Evolutionary conservation across 2,888 invertebrate species (phyloP).

Genomic region (Phortica okadai): DNA sequence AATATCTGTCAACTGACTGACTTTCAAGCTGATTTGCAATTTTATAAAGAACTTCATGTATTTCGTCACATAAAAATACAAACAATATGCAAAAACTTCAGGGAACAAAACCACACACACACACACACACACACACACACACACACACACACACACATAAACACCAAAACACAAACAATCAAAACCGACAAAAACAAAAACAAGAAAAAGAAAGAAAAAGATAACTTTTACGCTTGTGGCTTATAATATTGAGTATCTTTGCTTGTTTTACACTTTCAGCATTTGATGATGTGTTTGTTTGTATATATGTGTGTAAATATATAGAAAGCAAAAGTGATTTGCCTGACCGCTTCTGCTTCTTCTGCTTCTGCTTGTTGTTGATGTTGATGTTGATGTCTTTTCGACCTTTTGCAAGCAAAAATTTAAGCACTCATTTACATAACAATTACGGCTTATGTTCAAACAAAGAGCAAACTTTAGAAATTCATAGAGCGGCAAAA

Average conservation of each 20-base stretch:
- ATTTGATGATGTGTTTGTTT: background rate
- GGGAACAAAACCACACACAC: background rate
- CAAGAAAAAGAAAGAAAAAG: background rate
- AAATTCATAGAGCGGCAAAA: conserved; percentile 20
- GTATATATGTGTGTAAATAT: background rate
- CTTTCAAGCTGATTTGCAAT: conserved; percentile 70
- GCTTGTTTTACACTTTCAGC: background rate
- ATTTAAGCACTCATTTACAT: conserved; percentile 69
- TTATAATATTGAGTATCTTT: conserved; percentile 13
- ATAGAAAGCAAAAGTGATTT: conserved; percentile 20
- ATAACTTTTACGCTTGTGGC: background rate
- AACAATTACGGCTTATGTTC: conserved; percentile 59
- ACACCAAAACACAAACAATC: conserved; percentile 14
- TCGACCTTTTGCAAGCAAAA: conserved; percentile 64
- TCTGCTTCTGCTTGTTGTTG: background rate
- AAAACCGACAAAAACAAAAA: conserved; percentile 7
- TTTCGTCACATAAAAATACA: background rate
- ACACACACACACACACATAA: background rate
- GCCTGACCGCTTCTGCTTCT: background rate
- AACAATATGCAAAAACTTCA: conserved; percentile 30
- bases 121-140: conserved; percentile 1
- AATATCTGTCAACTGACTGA: conserved; percentile 59
- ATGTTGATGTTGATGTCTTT: conserved; percentile 38
- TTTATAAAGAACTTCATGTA: conserved; percentile 60
- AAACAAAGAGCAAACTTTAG: conserved; percentile 20